Percentiles rank a stretch among this genome's conserved stretches.
Evolutionary conservation across 2,113 vertebrate genomes (phyloP).

Genomic region (Catharus fuscescens): DNA sequence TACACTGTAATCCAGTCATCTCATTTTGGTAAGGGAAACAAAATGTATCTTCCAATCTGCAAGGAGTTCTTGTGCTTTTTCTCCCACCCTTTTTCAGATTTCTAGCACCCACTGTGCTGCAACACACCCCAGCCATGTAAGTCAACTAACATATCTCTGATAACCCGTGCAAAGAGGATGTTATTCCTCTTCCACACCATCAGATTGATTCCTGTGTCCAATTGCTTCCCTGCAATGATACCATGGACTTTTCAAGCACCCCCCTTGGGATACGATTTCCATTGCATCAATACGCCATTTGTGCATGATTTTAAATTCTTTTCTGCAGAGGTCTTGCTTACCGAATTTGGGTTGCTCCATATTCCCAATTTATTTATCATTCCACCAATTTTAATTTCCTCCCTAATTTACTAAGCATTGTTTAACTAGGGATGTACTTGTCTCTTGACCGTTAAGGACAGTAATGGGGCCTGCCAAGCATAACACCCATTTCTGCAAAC

Average conservation of each 20-base stretch:
- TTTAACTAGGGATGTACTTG: not conserved
- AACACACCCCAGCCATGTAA: not conserved
- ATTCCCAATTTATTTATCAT: constrained; percentile 8
- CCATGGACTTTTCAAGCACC: not conserved
- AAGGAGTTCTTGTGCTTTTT: not conserved
- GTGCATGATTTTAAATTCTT: not conserved
- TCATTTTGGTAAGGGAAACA: constrained; percentile 11
- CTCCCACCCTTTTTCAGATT: not conserved
- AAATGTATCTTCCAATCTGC: not conserved
- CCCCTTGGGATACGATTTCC: not conserved
- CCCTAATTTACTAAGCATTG: not conserved
- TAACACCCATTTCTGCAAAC: not conserved
- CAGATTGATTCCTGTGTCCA: not conserved
- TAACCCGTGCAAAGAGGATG: rapidly evolving
- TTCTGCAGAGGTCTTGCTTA: not conserved
- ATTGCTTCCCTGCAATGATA: not conserved
- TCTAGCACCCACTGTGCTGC: not conserved
- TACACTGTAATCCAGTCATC: not conserved
- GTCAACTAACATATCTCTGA: not conserved
- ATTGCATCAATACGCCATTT: not conserved
- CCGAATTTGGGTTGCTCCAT: not conserved
- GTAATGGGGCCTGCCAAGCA: not conserved
- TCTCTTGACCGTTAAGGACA: not conserved
- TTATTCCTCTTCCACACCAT: not conserved
- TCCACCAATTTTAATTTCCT: constrained; percentile 1